phyloP scores from a whole-genome alignment of 2,797 vertebrate genomes.

The Microcaecilia unicolor region DNA sequence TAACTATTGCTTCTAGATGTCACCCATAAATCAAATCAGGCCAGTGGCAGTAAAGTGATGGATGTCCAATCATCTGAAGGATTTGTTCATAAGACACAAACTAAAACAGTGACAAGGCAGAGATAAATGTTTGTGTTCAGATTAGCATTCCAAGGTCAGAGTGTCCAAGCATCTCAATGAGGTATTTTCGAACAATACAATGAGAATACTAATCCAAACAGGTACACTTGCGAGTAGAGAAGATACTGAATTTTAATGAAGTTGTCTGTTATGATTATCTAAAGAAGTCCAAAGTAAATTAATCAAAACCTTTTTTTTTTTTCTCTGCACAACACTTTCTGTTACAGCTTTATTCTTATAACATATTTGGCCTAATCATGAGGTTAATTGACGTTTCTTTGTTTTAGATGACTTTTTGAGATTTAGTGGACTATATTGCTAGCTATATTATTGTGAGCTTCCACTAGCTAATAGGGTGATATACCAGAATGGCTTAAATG shows the following conservation, averaged over 20 bases:
- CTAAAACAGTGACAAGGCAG: constrained; percentile 48
- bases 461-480: too few species aligned
- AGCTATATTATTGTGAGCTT: too few species aligned
- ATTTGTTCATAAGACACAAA: constrained; percentile 52
- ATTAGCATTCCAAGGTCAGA: constrained; percentile 67
- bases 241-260: constrained; percentile 54
- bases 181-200: constrained; percentile 32
- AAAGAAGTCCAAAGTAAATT: constrained; percentile 21
- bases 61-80: constrained; percentile 37
- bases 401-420: too few species aligned
- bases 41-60: constrained; percentile 46
- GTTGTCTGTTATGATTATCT: constrained; percentile 49
- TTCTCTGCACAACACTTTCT: constrained; percentile 9
- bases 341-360: neutral
- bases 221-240: constrained; percentile 33
- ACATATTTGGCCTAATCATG: constrained; percentile 1
- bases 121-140: constrained; percentile 59
- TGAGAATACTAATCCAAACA: constrained; percentile 35
- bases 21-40: constrained; percentile 39
- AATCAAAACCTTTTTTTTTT: neutral
- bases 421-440: too few species aligned
- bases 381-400: neutral
- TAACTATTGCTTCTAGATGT: constrained; percentile 36
- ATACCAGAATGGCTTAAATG: too few species aligned
- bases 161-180: constrained; percentile 59